Base-by-base conservation (phyloP, 2,888 invertebrate genomes). In the Andrena dorsata region DNA sequence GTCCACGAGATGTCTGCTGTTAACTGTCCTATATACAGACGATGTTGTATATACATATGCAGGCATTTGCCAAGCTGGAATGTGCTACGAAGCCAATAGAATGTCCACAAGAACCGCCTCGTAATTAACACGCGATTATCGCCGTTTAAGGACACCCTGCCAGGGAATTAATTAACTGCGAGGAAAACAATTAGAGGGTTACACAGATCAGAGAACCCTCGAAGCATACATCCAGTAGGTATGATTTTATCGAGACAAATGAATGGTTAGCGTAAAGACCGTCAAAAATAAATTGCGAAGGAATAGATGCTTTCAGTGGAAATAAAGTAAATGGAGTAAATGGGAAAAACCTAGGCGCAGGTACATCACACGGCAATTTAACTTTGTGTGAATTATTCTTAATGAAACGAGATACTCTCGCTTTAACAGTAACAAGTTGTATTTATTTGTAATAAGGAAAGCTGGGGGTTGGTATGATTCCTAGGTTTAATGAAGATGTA, bases 121-220 rank as follows among this genome's bases (percentile, higher is more conserved):
- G 79, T 88, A 89, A 88, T 88, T 88, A 89, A 87, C 84, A 65
- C 61, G 53, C 76, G 76, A 89, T 89, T 81, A 87, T 86, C 86
- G 81, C 65, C 61, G 68, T 60, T 65, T 79, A 76, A 86, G 75
- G 77, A 76, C 80, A 80, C 72, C 69, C 28, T 51, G 53, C 30
- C 26, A 28, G 60, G 56, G 28, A 70, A 72, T 85, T 87, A 82
- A 87, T 88, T 80, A 88, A 79, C 76, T 76, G 30, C 30, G 58
- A n/a, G 7, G 58, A 71, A 68, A 77, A 60, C 61, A 23, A 76
- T 28, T 53, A 20, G 23, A 49, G 41, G n/a, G 30, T 20, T 26
- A 41, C 8, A 5, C 13, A 16, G 20, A 35, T 32, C 6, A 26
- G 8, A 23, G 51, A 20, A 8, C 10, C 20, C 16, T 28, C 6